Conservation (phyloP, 2,113 vertebrate genomes). For the Tragelaphus strepsiceros region DNA sequence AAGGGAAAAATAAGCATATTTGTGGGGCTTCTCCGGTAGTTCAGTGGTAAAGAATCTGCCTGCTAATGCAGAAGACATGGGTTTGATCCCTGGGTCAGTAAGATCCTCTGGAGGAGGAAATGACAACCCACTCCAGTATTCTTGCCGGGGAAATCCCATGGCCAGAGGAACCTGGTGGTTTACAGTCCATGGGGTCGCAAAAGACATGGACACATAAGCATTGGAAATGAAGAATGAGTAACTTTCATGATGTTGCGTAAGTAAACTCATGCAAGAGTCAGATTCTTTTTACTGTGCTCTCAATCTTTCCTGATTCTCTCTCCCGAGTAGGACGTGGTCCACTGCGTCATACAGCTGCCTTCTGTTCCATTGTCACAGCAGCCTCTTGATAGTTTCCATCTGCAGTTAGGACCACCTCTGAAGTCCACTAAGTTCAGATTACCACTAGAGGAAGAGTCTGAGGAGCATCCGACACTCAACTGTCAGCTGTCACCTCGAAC, state of each 20-base stretch:
- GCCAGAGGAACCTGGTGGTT: background rate
- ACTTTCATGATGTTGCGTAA: background rate
- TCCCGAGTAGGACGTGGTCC: background rate
- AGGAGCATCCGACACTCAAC: background rate
- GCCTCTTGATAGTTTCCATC: background rate
- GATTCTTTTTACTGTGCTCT: background rate
- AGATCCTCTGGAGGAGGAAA: background rate
- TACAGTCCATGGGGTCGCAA: background rate
- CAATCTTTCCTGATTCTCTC: background rate
- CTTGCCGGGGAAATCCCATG: background rate
- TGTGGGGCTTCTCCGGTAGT: background rate
- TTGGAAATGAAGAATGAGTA: background rate
- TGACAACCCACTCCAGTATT: background rate
- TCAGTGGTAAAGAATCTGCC: background rate
- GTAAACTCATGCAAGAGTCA: background rate
- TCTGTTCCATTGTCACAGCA: background rate
- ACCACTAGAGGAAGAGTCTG: background rate
- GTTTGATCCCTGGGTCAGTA: background rate
- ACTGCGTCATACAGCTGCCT: background rate
- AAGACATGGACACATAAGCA: background rate
- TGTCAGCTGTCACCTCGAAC: background rate
- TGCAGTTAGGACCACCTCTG: constrained; percentile 2
- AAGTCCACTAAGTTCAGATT: background rate
- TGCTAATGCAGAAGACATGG: background rate
- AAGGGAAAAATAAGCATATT: background rate